Base-by-base conservation (phyloP, 2,888 invertebrate genomes). In the Polydrusus cervinus region DNA sequence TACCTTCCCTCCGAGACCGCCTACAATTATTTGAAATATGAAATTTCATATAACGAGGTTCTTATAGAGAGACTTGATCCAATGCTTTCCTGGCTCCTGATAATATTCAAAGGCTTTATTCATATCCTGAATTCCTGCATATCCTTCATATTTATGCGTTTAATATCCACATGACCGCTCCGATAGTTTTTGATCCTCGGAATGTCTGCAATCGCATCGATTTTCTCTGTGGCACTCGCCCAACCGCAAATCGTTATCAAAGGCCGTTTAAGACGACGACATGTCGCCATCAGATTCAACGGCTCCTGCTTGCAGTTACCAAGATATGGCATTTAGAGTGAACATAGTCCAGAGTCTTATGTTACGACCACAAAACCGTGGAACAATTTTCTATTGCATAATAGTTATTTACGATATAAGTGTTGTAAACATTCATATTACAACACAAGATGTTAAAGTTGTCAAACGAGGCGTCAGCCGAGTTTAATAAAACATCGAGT, bases 121-220 rank as follows among this genome's bases (percentile, higher is more conserved):
- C 25, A 51, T 51, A 20, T 51, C 25, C 20, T 25, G 57, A 16
- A 57, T 57, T 57, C 38, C 57, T 57, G 57, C 57, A 38, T 57
- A 51, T 51, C 25, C 51, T 38, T 7, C 14, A 34, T 57, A 9
- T 57, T 57, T 57, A 57, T 57, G 34, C 57, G 34, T 38, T 57
- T 57, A 57, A 57, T 57, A 38, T 57, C 38, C 57, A 57, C 34
- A 38, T 57, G 57, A 16, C 14, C 16, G 57, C 14, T 57, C 57
- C 3, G 57, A 34, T 57, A 57, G 57, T 57, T 57, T 38, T 30
- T 38, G 14, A 57, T 57, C 34, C 57, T 9, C 30, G 3, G 57
- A 57, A 57, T 57, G 57, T 57, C 57, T 57, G 57, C 38, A 57
- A 34, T 38, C 9, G 38, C 34, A 57, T 57, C 57, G 57, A 57